Conservation (phyloP, 2,888 invertebrate species). For the Napeogenes sylphis region DNA sequence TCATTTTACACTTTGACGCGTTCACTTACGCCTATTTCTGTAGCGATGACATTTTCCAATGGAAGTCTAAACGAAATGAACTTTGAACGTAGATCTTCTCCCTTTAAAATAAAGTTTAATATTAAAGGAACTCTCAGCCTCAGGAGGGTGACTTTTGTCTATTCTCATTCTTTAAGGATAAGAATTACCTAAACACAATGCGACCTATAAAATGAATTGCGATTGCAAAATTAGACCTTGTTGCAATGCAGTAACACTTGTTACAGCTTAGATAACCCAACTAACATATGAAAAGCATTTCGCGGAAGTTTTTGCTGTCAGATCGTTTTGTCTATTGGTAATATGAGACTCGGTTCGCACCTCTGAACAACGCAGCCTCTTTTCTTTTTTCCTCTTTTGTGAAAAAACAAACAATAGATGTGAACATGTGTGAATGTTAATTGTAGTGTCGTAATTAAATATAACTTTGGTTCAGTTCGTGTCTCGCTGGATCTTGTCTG, state of each 20-base stretch:
- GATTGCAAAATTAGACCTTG: slow-evolving; percentile 45
- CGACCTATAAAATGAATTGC: slow-evolving; percentile 41
- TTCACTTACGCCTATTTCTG: slow-evolving; percentile 73
- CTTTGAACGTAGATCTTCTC: slow-evolving; percentile 41
- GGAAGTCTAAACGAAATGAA: slow-evolving; percentile 49
- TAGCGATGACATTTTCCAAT: slow-evolving; percentile 71
- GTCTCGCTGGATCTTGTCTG: background rate
- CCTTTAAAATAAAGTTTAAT: slow-evolving; percentile 50
- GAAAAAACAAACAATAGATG: slow-evolving; percentile 51
- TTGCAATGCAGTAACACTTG: slow-evolving; percentile 36
- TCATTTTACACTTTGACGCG: slow-evolving; percentile 78
- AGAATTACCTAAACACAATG: slow-evolving; percentile 54
- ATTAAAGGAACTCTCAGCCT: slow-evolving; percentile 38
- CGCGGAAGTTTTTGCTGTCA: slow-evolving; percentile 45
- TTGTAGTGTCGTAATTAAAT: slow-evolving; percentile 51
- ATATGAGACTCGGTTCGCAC: slow-evolving; percentile 72
- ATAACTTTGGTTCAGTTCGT: slow-evolving; percentile 12
- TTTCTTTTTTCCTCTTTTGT: slow-evolving; percentile 64
- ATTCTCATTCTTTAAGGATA: slow-evolving; percentile 70
- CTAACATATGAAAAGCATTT: slow-evolving; percentile 31
- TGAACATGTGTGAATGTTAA: slow-evolving; percentile 47
- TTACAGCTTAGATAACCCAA: slow-evolving; percentile 33
- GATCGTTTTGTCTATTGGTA: slow-evolving; percentile 71
- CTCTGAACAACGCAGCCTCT: slow-evolving; percentile 65
- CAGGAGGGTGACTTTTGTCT: slow-evolving; percentile 69